phyloP scores from a whole-genome alignment of 2,888 invertebrate genomes.

The Pardosa pseudoannulata region DNA sequence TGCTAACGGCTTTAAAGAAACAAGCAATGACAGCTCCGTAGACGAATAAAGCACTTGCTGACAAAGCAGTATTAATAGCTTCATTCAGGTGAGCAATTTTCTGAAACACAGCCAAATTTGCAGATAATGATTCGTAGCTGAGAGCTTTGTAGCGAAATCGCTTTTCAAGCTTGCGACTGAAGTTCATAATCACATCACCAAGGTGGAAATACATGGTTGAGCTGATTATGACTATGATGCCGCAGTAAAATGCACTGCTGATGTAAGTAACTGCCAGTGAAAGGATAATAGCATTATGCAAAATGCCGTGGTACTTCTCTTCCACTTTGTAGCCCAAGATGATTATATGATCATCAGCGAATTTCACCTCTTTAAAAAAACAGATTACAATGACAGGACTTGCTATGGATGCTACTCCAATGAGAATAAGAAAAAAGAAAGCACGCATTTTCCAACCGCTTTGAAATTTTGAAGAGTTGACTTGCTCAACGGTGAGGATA shows the following conservation, averaged over 20 bases:
- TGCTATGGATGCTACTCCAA: no score
- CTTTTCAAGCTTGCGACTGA: neutral
- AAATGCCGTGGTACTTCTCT: neutral
- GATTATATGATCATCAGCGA: no score
- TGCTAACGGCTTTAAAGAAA: neutral
- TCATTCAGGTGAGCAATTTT: neutral
- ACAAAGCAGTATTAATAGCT: neutral
- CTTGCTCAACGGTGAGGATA: neutral
- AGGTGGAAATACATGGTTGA: neutral
- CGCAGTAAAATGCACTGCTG: neutral
- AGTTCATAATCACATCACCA: neutral
- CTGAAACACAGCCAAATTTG: neutral
- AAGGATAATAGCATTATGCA: neutral
- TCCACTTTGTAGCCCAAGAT: no score
- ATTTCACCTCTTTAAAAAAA: no score
- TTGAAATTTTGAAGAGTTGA: neutral
- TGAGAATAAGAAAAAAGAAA: neutral
- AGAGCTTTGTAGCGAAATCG: neutral
- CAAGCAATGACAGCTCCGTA: neutral
- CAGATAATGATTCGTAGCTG: neutral
- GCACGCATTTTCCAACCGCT: neutral
- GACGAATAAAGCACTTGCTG: neutral
- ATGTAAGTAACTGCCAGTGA: neutral
- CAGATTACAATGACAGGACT: no score
- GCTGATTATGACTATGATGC: neutral